Conservation (phyloP, 2,888 invertebrate genomes). For the Lasius fuliginosus region DNA sequence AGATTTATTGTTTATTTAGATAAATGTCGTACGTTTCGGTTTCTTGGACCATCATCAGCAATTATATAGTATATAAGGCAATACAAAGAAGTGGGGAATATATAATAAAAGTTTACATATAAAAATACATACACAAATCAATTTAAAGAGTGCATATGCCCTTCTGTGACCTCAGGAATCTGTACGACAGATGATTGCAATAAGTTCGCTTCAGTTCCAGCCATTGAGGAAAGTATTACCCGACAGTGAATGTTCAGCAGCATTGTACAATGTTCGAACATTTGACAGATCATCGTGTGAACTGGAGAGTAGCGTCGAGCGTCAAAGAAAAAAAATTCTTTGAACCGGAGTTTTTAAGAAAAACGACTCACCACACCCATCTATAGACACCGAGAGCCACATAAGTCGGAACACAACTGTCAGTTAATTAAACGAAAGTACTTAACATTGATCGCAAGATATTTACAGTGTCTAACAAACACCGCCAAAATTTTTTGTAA, state of each 20-base stretch:
- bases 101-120: too few species aligned
- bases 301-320: too few species aligned
- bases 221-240: background rate
- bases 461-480: too few species aligned
- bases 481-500: too few species aligned
- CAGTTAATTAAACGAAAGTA: background rate
- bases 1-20: background rate
- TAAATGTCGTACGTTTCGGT: background rate
- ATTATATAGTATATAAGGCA: too few species aligned
- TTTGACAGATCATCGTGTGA: background rate
- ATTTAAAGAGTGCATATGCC: too few species aligned
- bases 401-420: background rate
- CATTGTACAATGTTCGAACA: background rate
- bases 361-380: too few species aligned
- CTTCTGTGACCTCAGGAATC: too few species aligned
- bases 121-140: too few species aligned
- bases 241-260: background rate
- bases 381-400: background rate
- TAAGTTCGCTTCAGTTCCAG: background rate
- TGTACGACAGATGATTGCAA: background rate
- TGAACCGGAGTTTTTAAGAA: background rate
- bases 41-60: background rate
- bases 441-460: background rate
- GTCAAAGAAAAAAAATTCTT: too few species aligned
- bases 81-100: too few species aligned